phyloP scores from a whole-genome alignment of 1,140 invertebrate species.

The Megalopta genalis region DNA sequence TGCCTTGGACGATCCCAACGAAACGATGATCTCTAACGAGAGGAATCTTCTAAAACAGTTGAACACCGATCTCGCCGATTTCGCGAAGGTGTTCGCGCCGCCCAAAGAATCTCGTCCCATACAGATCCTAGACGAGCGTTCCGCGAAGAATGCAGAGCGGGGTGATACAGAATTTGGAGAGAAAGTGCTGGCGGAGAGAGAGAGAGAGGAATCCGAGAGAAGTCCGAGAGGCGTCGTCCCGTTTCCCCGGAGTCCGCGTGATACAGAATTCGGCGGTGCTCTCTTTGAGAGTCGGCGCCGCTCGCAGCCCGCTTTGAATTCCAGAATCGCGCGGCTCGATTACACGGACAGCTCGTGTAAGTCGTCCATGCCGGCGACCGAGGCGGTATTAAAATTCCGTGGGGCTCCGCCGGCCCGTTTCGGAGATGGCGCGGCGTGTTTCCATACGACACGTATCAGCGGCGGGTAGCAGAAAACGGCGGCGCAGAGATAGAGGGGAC shows the following conservation, averaged over 20 bases:
- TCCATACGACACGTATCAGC: background rate
- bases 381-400: conserved; percentile 45
- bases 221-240: too few species aligned
- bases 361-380: background rate
- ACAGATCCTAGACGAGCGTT: background rate
- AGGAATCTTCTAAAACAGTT: too few species aligned
- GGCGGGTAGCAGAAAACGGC: background rate
- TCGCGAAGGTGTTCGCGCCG: background rate
- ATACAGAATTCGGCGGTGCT: background rate
- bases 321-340: background rate
- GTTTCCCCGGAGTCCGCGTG: too few species aligned
- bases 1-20: too few species aligned
- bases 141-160: background rate
- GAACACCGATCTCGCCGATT: too few species aligned
- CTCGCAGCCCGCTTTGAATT: background rate
- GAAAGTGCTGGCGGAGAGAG: too few species aligned
- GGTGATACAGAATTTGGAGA: background rate
- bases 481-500: background rate
- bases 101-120: background rate
- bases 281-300: background rate
- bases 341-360: background rate
- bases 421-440: conserved; percentile 17
- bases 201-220: too few species aligned
- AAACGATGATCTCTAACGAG: too few species aligned
- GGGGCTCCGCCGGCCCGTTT: conserved; percentile 1